A percentile compares a stretch with the other conserved stretches of the same genome.
These are phyloP conservation scores for Trigoniulus corallinus DNA, from an alignment of 1,140 invertebrate species.

Conservation along the genomic window DNA sequence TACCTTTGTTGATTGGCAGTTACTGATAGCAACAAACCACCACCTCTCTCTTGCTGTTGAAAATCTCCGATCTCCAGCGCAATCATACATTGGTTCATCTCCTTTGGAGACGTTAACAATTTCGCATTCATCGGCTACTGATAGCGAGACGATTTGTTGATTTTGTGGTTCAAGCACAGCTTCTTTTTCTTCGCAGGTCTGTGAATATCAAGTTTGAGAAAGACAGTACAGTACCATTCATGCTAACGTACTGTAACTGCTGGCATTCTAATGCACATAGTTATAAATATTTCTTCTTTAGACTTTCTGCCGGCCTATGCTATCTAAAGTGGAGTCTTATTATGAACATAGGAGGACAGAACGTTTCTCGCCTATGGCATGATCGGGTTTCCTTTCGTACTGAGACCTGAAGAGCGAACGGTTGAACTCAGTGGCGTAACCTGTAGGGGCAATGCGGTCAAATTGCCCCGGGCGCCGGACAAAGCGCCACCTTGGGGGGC, in stretches of 20 bases:
- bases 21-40: constrained; percentile 60
- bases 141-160: constrained; percentile 51
- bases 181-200: constrained; percentile 52
- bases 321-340: background rate
- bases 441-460: too few relatives aligned
- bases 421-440: too few relatives aligned
- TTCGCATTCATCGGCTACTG: constrained; percentile 18
- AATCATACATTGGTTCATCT: constrained; percentile 23
- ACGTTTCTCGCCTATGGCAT: background rate
- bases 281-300: background rate
- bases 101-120: constrained; percentile 16
- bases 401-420: too few relatives aligned
- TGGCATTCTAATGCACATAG: too few relatives aligned
- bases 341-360: background rate
- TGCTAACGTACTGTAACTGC: too few relatives aligned
- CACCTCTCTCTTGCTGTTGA: constrained; percentile 47
- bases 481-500: too few relatives aligned
- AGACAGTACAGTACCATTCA: background rate
- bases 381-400: too few relatives aligned
- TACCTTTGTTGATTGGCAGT: constrained; percentile 43
- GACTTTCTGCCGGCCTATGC: background rate
- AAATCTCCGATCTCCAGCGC: constrained; percentile 41
- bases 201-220: constrained; percentile 15
- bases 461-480: too few relatives aligned
- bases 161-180: constrained; percentile 42